A percentile compares a stretch with the other conserved stretches of the same genome.
These are phyloP conservation scores for Toxotes lorentzi DNA, from an alignment of 2,797 vertebrate species.

Conservation along the genomic window DNA sequence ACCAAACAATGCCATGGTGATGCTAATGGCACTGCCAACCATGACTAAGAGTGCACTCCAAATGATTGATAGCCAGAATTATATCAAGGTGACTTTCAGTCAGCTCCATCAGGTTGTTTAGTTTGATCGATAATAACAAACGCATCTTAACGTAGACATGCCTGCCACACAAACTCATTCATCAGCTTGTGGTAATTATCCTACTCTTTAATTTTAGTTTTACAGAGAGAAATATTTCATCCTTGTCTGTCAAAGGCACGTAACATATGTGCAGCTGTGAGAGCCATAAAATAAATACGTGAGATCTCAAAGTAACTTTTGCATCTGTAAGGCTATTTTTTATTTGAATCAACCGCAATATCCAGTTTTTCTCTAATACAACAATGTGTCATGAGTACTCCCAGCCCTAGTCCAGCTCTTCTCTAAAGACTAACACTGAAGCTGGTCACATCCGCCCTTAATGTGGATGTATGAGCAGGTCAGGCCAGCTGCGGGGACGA, in stretches of 20 bases:
- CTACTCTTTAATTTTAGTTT: slow-evolving; percentile 59
- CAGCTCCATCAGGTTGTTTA: slow-evolving; percentile 83
- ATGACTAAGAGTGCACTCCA: slow-evolving; percentile 77
- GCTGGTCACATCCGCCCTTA: slow-evolving; percentile 53
- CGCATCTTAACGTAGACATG: slow-evolving; percentile 76
- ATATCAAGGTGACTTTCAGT: slow-evolving; percentile 88
- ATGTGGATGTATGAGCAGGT: slow-evolving; percentile 70
- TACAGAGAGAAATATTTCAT: slow-evolving; percentile 46
- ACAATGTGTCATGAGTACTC: slow-evolving; percentile 40
- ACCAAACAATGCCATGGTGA: slow-evolving; percentile 83
- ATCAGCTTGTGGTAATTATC: slow-evolving; percentile 75
- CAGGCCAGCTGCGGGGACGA: slow-evolving; percentile 72
- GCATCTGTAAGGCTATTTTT: neutral
- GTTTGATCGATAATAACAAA: slow-evolving; percentile 87
- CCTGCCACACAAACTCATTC: slow-evolving; percentile 74
- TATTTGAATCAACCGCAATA: neutral
- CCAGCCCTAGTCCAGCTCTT: slow-evolving; percentile 1
- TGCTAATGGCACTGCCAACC: slow-evolving; percentile 87
- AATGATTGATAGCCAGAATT: slow-evolving; percentile 88
- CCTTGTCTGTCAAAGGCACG: slow-evolving; percentile 31
- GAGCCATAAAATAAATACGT: neutral
- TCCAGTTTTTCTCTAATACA: slow-evolving; percentile 1
- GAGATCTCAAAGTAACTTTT: slow-evolving; percentile 21
- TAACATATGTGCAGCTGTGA: neutral
- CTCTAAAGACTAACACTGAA: slow-evolving; percentile 36